phyloP scores from a whole-genome alignment of 2,113 vertebrate genomes.

The Setophaga petechia region DNA sequence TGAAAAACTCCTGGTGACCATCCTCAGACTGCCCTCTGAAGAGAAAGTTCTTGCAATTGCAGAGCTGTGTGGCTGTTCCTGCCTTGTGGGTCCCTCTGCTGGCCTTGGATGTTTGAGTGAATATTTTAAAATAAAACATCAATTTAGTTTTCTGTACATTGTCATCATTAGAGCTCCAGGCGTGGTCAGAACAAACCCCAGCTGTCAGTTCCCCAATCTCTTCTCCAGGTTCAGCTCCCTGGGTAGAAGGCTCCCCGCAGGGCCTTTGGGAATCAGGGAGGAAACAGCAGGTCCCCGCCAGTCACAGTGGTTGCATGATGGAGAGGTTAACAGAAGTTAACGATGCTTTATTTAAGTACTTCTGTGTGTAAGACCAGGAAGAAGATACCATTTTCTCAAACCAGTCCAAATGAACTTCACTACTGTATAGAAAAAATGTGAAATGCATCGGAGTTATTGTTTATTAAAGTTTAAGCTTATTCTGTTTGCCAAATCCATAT shows the following conservation, averaged over 20 bases:
- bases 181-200: not conserved
- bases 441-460: not conserved
- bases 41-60: not conserved
- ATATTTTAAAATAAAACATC: not conserved
- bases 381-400: not conserved
- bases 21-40: not conserved
- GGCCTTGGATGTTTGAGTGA: not conserved
- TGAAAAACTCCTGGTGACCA: not conserved
- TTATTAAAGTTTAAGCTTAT: not conserved
- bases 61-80: not conserved
- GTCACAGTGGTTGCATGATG: not conserved
- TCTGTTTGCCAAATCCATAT: not conserved
- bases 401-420: not conserved
- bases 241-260: not conserved
- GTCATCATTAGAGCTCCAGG: not conserved
- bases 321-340: not conserved
- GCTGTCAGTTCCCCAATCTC: not conserved
- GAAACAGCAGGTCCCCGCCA: not conserved
- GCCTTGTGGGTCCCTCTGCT: conserved; percentile 49
- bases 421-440: not conserved
- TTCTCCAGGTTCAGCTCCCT: not conserved
- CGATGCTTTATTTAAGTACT: not conserved
- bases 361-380: not conserved
- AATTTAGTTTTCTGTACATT: not conserved
- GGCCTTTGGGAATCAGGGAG: not conserved